These are phyloP conservation scores for Tenthredo distinguenda DNA, from an alignment of 2,888 invertebrate species.

Conservation along the genomic window DNA sequence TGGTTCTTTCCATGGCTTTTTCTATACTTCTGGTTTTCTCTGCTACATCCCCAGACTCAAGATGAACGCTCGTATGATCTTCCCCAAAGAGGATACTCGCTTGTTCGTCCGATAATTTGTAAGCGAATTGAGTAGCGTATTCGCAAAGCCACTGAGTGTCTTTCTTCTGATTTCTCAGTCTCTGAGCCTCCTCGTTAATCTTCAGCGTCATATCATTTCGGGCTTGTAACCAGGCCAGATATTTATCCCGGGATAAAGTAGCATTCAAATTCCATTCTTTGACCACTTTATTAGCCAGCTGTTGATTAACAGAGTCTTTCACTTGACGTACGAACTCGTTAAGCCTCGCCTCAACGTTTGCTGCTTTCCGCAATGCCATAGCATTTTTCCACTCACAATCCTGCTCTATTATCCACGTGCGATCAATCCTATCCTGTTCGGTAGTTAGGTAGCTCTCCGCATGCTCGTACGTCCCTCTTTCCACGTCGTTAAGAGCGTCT, in stretches of 20 bases:
- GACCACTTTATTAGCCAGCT: background rate
- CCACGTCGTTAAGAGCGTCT: background rate
- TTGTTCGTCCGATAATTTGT: background rate
- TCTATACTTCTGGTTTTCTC: slow-evolving; percentile 14
- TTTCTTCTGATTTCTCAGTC: slow-evolving; percentile 3
- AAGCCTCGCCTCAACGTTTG: background rate
- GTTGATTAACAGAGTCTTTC: slow-evolving; percentile 1
- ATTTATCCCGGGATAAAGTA: slow-evolving; percentile 1
- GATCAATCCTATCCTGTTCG: slow-evolving; percentile 11
- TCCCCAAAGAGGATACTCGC: background rate
- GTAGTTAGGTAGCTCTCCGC: slow-evolving; percentile 17
- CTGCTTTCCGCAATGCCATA: background rate
- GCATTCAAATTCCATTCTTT: background rate
- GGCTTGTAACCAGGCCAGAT: background rate
- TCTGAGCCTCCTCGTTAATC: background rate
- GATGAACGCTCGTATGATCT: background rate
- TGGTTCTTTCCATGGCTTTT: background rate
- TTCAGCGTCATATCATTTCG: background rate
- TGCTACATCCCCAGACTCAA: background rate
- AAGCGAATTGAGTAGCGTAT: slow-evolving; percentile 13
- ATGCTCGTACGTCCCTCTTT: slow-evolving; percentile 13
- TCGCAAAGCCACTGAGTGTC: slow-evolving; percentile 46
- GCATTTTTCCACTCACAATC: slow-evolving; percentile 41
- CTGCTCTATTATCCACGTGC: slow-evolving; percentile 8
- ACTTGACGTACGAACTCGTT: slow-evolving; percentile 21